phyloP scores from a whole-genome alignment of 92 coral and sea anemone species.

The Montipora capitata region DNA sequence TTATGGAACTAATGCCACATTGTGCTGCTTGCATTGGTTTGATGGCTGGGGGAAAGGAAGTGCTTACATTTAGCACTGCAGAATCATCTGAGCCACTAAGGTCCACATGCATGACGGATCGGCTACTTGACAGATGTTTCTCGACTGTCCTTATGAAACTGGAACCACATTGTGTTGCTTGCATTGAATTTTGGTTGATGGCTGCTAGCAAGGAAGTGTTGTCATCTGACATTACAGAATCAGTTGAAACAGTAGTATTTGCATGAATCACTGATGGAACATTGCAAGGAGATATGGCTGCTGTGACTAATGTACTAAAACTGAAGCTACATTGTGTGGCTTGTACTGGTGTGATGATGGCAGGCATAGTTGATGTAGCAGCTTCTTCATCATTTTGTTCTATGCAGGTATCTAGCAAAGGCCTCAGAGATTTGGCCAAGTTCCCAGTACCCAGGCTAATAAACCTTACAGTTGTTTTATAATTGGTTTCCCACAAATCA shows the following conservation, averaged over 20 bases:
- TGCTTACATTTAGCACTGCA: not conserved
- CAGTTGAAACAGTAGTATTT: constrained; percentile 24
- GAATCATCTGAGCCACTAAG: no score
- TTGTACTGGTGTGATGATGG: not conserved
- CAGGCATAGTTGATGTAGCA: not conserved
- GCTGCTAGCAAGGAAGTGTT: constrained; percentile 6
- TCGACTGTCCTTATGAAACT: no score
- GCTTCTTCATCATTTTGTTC: not conserved
- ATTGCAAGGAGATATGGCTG: not conserved
- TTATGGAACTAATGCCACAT: not conserved
- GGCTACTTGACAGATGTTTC: no score
- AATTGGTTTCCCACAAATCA: constrained; percentile 61
- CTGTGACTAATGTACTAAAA: not conserved
- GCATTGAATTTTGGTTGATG: not conserved
- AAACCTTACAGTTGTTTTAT: not conserved
- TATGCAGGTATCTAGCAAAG: not conserved
- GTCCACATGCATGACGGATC: no score
- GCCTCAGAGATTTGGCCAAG: not conserved
- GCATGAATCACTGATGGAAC: not conserved
- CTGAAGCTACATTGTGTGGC: constrained; percentile 1
- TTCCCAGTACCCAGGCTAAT: not conserved
- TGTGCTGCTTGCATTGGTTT: not conserved
- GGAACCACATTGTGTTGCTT: no score
- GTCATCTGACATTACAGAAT: not conserved
- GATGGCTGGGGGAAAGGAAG: not conserved